Evolutionary conservation across 2,797 vertebrate genomes (phyloP).

Genomic region (Enteromius fasciolatus): DNA sequence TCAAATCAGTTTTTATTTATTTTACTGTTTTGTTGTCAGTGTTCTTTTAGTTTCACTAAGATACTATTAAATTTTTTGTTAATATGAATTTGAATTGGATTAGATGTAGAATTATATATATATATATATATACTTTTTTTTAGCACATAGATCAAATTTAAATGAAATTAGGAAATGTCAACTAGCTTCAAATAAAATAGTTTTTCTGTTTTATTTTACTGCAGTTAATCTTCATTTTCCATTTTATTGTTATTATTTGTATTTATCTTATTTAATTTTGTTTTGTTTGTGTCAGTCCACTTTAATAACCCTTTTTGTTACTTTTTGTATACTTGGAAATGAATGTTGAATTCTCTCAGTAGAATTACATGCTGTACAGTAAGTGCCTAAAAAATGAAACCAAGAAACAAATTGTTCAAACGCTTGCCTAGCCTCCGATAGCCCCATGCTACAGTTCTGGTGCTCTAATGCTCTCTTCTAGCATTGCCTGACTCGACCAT

Average conservation of each 20-base stretch:
- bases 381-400: conserved; percentile 4
- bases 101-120: background rate
- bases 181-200: background rate
- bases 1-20: background rate
- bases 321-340: background rate
- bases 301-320: background rate
- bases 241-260: background rate
- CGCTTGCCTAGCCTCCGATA: conserved; percentile 28
- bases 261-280: background rate
- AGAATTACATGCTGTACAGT: background rate
- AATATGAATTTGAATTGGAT: background rate
- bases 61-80: background rate
- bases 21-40: background rate
- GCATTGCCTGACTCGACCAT: conserved; percentile 61
- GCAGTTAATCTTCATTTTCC: background rate
- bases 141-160: too few species aligned
- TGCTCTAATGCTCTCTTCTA: conserved; percentile 59
- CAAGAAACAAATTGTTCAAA: conserved; percentile 29
- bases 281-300: background rate
- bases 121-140: too few species aligned
- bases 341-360: background rate
- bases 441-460: conserved; percentile 43
- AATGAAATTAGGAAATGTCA: background rate
- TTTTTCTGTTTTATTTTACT: background rate
- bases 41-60: background rate